A percentile compares a stretch with the other conserved stretches of the same genome.
phyloP scores from a whole-genome alignment of 2,888 invertebrate species.

The Orchestes rusci region DNA sequence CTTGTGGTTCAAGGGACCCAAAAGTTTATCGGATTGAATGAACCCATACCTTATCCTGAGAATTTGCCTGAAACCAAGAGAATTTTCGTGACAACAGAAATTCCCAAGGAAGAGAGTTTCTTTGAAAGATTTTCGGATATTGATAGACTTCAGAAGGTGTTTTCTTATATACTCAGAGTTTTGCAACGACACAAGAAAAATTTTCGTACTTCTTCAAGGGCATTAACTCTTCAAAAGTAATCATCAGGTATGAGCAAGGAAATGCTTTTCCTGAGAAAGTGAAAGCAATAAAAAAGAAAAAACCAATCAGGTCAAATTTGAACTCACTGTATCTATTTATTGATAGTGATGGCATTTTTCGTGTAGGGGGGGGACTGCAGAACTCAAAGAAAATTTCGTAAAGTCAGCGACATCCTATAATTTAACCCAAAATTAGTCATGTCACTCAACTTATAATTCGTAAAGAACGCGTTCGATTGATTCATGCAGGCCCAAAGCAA shows the following conservation, averaged over 20 bases:
- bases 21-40: not conserved
- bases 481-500: slow-evolving; percentile 21
- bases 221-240: too few relatives aligned
- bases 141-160: not conserved
- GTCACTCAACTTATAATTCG: slow-evolving; percentile 17
- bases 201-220: too few relatives aligned
- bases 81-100: not conserved
- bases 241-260: too few relatives aligned
- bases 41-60: not conserved
- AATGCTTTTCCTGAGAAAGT: too few relatives aligned
- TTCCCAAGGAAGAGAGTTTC: not conserved
- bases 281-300: too few relatives aligned
- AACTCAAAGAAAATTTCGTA: slow-evolving; percentile 10
- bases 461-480: slow-evolving; percentile 13
- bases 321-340: slow-evolving; percentile 11
- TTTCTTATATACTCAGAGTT: not conserved
- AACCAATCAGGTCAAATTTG: slow-evolving; percentile 7
- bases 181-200: not conserved
- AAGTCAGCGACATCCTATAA: slow-evolving; percentile 20
- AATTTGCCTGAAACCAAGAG: not conserved
- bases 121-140: not conserved
- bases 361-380: slow-evolving; percentile 14
- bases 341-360: slow-evolving; percentile 7
- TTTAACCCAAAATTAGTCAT: slow-evolving; percentile 15
- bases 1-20: slow-evolving; percentile 15